A percentile compares a stretch with the other conserved stretches of the same genome.
Evolutionary conservation across 2,113 vertebrate species (phyloP).

Genomic region (Larimichthys crocea): DNA sequence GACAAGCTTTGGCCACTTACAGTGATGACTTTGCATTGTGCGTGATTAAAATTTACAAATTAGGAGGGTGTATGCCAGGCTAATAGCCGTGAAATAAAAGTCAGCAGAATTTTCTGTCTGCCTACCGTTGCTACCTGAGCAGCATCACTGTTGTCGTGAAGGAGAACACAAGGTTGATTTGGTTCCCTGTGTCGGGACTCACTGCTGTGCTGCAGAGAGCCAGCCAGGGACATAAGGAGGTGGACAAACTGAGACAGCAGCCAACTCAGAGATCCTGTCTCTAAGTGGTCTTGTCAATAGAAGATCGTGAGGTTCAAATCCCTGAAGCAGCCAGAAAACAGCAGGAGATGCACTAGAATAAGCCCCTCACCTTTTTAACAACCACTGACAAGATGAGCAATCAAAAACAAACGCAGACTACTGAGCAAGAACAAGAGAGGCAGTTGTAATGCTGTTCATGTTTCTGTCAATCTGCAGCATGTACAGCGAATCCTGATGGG

Average conservation of each 20-base stretch:
- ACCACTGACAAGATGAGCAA: background rate
- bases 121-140: constrained; percentile 27
- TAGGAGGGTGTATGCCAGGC: background rate
- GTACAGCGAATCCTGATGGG: constrained; percentile 22
- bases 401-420: background rate
- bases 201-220: constrained; percentile 20
- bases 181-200: constrained; percentile 13
- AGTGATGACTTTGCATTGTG: constrained; percentile 40
- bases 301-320: constrained; percentile 1
- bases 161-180: constrained; percentile 20
- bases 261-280: constrained; percentile 11
- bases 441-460: background rate
- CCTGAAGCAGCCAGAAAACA: constrained; percentile 13
- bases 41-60: constrained; percentile 44
- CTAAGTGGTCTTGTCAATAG: background rate
- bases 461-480: constrained; percentile 9
- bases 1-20: constrained; percentile 9
- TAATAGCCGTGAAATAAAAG: constrained; percentile 18
- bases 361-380: background rate
- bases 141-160: constrained; percentile 14
- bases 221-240: background rate
- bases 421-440: background rate
- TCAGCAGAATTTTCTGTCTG: constrained; percentile 37
- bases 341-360: background rate
- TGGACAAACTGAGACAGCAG: constrained; percentile 23